These are phyloP conservation scores for Torymus aiolomorphi DNA, from an alignment of 2,888 invertebrate genomes.

Conservation along the genomic window DNA sequence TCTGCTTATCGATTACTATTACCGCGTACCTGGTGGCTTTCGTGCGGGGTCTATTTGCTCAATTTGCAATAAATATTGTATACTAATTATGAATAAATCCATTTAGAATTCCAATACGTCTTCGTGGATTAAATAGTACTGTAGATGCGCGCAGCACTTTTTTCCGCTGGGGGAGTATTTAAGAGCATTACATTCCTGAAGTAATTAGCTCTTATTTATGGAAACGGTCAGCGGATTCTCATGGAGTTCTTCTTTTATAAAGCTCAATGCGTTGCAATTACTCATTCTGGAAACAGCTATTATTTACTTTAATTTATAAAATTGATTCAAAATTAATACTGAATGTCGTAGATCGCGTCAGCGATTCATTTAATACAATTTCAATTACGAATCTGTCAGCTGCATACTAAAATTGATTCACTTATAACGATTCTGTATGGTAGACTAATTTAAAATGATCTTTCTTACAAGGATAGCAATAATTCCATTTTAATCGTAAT, in stretches of 20 bases:
- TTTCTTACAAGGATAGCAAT: neutral
- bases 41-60: neutral
- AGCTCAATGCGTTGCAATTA: too few species aligned
- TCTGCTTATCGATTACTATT: slow-evolving; percentile 27
- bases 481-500: slow-evolving; percentile 13
- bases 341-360: too few species aligned
- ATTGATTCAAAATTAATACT: too few species aligned
- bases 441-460: neutral
- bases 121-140: neutral
- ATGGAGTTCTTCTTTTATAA: too few species aligned
- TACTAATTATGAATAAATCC: slow-evolving; percentile 21
- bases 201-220: slow-evolving; percentile 29
- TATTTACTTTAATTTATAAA: too few species aligned
- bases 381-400: neutral
- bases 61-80: slow-evolving; percentile 3
- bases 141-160: neutral
- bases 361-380: neutral
- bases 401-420: too few species aligned
- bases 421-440: too few species aligned
- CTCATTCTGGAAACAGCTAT: too few species aligned
- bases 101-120: slow-evolving; percentile 17
- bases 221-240: too few species aligned
- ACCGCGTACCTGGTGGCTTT: neutral
- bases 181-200: slow-evolving; percentile 1
- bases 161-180: neutral